Conservation (phyloP, 2,797 vertebrate genomes). For the Potorous gilbertii region DNA sequence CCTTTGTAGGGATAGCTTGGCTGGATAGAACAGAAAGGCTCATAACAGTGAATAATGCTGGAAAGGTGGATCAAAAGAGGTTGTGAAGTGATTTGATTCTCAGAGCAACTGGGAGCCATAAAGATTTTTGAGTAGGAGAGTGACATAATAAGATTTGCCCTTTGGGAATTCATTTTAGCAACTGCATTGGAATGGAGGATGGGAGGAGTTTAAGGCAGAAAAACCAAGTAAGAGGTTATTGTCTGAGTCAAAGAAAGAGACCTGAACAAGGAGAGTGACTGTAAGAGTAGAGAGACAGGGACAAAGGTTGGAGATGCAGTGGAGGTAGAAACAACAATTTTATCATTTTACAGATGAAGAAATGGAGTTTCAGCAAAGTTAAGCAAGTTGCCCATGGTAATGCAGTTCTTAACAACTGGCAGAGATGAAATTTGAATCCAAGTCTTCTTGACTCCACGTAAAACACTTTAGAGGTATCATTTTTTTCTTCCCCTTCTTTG, state of each 20-base stretch:
- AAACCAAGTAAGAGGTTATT: not conserved
- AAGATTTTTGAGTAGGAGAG: not conserved
- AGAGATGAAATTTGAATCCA: not conserved
- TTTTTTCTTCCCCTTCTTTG: not conserved
- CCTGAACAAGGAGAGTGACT: not conserved
- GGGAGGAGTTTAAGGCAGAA: not conserved
- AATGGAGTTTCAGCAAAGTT: not conserved
- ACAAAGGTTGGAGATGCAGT: not conserved
- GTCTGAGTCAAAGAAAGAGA: not conserved
- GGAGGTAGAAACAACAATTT: not conserved
- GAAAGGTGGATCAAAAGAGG: not conserved
- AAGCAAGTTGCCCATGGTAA: not conserved
- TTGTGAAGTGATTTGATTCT: not conserved
- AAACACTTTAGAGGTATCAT: not conserved
- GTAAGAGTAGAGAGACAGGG: not conserved
- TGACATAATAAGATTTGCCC: not conserved
- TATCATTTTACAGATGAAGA: not conserved
- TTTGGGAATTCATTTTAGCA: not conserved
- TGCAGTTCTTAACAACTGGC: not conserved
- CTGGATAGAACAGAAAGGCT: not conserved
- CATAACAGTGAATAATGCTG: not conserved
- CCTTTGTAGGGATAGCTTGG: not conserved
- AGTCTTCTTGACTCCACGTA: not conserved
- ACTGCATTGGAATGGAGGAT: too few relatives aligned
- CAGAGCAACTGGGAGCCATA: not conserved